phyloP scores from a whole-genome alignment of 1,140 invertebrate species.

The Diabrotica virgifera region DNA sequence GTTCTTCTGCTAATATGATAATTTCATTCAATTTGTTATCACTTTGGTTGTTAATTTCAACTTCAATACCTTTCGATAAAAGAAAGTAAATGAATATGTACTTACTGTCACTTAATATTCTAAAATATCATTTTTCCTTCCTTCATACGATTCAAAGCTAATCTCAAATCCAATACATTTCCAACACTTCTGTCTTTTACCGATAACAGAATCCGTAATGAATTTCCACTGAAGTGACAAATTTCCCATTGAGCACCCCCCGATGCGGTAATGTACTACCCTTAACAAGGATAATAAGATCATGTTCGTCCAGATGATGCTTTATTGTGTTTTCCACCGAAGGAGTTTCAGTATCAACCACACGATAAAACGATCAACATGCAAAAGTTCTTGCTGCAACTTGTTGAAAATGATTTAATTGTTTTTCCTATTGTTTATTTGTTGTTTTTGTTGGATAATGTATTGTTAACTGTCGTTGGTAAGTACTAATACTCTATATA shows the following conservation, averaged over 20 bases:
- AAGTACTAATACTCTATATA: slow-evolving; percentile 45
- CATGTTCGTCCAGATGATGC: slow-evolving; percentile 26
- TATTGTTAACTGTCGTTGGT: slow-evolving; percentile 76
- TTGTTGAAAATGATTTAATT: slow-evolving; percentile 45
- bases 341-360: slow-evolving; percentile 16
- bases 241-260: slow-evolving; percentile 37
- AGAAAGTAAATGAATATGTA: too few relatives aligned
- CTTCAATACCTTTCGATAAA: too few relatives aligned
- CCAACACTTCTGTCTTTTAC: background rate
- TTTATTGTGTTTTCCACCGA: slow-evolving; percentile 6
- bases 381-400: slow-evolving; percentile 12
- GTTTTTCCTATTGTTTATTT: slow-evolving; percentile 63
- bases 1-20: too few relatives aligned
- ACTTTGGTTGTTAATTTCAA: too few relatives aligned
- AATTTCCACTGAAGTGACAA: slow-evolving; percentile 38
- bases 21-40: too few relatives aligned
- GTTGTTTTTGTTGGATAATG: slow-evolving; percentile 71
- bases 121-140: too few relatives aligned
- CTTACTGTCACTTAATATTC: too few relatives aligned
- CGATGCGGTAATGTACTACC: slow-evolving; percentile 32
- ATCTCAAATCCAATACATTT: too few relatives aligned
- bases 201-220: slow-evolving; percentile 31
- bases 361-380: slow-evolving; percentile 11
- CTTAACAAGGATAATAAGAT: slow-evolving; percentile 21
- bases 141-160: too few relatives aligned